phyloP scores from a whole-genome alignment of 2,113 vertebrate genomes.

The Sturnus vulgaris region DNA sequence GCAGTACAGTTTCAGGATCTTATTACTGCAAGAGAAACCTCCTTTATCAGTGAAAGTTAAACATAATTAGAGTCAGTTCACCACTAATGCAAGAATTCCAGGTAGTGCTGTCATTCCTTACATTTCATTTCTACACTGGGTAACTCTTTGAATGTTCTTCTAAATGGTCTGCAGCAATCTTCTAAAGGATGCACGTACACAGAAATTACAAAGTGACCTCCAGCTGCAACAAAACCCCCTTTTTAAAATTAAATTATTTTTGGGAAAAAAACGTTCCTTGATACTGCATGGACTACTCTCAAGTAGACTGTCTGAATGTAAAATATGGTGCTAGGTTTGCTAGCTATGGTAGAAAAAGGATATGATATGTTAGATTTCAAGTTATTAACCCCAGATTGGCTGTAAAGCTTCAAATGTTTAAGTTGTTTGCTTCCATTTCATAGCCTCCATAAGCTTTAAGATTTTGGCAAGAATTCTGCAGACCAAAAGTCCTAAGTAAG shows the following conservation, averaged over 20 bases:
- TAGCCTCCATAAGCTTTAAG: conserved; percentile 11
- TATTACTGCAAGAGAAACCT: background rate
- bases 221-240: background rate
- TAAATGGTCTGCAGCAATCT: background rate
- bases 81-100: background rate
- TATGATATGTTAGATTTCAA: conserved; percentile 4
- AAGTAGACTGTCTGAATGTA: background rate
- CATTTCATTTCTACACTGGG: background rate
- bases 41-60: background rate
- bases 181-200: background rate
- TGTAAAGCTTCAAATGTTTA: conserved; percentile 57
- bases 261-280: background rate
- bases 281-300: background rate
- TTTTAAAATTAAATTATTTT: background rate
- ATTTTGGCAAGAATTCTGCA: conserved; percentile 8
- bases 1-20: background rate
- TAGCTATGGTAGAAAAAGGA: background rate
- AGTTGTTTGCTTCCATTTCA: conserved; percentile 44
- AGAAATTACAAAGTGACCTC: background rate
- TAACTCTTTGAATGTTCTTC: background rate
- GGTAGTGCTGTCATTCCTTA: background rate
- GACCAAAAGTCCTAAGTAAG: background rate
- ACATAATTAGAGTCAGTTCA: background rate
- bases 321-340: conserved; percentile 12
- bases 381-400: conserved; percentile 23